phyloP scores from a whole-genome alignment of 2,888 invertebrate species.

The Eucera pruinosa region DNA sequence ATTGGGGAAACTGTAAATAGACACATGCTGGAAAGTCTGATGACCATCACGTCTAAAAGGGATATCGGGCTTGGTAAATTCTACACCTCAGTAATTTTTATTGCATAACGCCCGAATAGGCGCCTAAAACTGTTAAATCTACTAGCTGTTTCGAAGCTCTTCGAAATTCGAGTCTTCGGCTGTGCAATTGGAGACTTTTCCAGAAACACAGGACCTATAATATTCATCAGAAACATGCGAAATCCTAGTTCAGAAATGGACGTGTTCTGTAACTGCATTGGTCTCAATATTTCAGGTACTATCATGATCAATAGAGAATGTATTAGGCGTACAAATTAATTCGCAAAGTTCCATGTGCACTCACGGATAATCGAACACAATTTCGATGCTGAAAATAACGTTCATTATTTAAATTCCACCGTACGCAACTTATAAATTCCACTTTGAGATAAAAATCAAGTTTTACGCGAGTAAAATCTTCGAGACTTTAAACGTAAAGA shows the following conservation, averaged over 20 bases:
- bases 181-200: conserved; percentile 88
- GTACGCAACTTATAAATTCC: no score
- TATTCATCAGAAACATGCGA: conserved; percentile 72
- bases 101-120: not conserved
- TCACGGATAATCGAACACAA: no score
- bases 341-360: no score
- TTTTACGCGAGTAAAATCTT: no score
- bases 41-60: conserved; percentile 85
- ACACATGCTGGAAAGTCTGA: conserved; percentile 86
- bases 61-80: conserved; percentile 85
- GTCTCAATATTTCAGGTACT: conserved; percentile 81
- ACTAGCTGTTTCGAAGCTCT: conserved; percentile 87
- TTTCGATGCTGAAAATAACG: no score
- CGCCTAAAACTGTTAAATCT: not conserved
- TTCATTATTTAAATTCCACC: no score
- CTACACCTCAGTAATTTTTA: not conserved
- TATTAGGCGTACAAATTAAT: no score
- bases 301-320: not conserved
- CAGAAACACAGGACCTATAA: conserved; percentile 79
- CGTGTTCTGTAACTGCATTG: conserved; percentile 84
- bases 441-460: no score
- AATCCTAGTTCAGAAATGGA: conserved; percentile 77
- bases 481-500: no score
- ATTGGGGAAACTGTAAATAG: conserved; percentile 88
- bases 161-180: conserved; percentile 86